These are phyloP conservation scores for Rhimphoctona megacephalus DNA, from an alignment of 2,888 invertebrate species.

Conservation along the genomic window DNA sequence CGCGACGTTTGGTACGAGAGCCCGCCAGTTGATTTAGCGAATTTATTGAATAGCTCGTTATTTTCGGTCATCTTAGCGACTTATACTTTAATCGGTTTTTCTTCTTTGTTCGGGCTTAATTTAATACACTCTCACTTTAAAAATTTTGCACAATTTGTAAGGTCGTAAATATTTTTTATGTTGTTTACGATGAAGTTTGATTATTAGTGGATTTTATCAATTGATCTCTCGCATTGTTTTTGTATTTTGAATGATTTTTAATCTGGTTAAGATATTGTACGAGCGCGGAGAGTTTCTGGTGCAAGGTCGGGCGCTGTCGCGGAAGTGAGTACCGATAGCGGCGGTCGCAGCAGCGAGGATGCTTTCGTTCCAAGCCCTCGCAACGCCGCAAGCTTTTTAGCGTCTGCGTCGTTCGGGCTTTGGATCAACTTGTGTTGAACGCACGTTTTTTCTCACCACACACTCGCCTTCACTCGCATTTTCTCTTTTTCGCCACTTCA, in stretches of 20 bases:
- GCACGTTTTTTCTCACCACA: conserved; percentile 6
- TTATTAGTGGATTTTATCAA: background rate
- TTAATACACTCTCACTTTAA: background rate
- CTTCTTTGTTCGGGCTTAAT: background rate
- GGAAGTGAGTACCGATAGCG: conserved; percentile 58
- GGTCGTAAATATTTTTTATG: background rate
- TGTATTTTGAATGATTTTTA: background rate
- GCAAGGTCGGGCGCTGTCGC: conserved; percentile 52
- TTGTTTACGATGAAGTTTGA: background rate
- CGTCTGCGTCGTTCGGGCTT: conserved; percentile 56
- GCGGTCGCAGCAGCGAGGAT: conserved; percentile 48
- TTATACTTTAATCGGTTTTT: background rate
- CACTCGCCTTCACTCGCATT: background rate
- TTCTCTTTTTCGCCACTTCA: background rate
- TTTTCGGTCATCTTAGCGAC: conserved; percentile 57
- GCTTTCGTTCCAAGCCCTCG: conserved; percentile 32
- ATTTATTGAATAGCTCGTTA: conserved; percentile 26
- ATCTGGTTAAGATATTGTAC: background rate
- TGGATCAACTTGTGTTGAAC: conserved; percentile 6
- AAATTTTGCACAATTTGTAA: background rate
- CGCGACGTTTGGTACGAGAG: conserved; percentile 58
- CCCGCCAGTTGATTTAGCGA: background rate
- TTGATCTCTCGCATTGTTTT: background rate
- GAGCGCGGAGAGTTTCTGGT: conserved; percentile 22
- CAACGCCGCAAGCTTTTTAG: conserved; percentile 53